Conservation (phyloP, 1,140 invertebrate genomes). For the Cyclargus thomasi region DNA sequence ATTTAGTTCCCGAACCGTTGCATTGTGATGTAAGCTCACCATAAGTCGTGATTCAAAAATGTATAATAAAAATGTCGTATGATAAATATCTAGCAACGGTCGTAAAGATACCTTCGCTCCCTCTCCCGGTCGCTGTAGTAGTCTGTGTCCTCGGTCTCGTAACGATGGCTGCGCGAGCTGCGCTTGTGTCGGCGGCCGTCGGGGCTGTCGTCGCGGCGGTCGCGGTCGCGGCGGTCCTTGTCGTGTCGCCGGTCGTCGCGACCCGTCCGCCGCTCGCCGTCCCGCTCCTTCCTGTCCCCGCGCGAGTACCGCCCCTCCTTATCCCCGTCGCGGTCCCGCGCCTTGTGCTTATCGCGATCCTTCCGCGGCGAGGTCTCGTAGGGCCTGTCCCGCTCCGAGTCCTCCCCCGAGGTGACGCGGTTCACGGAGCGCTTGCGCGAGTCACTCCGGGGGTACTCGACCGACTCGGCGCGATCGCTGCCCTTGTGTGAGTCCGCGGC, state of each 20-base stretch:
- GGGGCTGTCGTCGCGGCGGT: constrained; percentile 42
- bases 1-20: no score
- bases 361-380: constrained; percentile 57
- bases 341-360: constrained; percentile 56
- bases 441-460: constrained; percentile 41
- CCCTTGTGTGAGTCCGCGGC: constrained; percentile 35
- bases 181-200: constrained; percentile 43
- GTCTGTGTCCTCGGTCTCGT: constrained; percentile 74
- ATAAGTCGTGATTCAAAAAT: no score
- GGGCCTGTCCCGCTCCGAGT: constrained; percentile 61
- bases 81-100: no score
- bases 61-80: no score
- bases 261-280: constrained; percentile 43
- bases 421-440: constrained; percentile 55
- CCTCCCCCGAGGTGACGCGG: constrained; percentile 60
- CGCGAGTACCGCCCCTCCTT: constrained; percentile 51
- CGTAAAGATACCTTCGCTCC: constrained; percentile 54
- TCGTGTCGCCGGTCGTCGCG: constrained; percentile 51
- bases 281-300: constrained; percentile 56
- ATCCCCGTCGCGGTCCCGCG: constrained; percentile 41
- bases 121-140: constrained; percentile 69
- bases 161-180: constrained; percentile 46
- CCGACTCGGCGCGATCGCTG: constrained; percentile 40
- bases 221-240: constrained; percentile 46
- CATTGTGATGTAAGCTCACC: no score